phyloP scores from a whole-genome alignment of 2,113 vertebrate genomes.

The Ibidorhyncha struthersii region DNA sequence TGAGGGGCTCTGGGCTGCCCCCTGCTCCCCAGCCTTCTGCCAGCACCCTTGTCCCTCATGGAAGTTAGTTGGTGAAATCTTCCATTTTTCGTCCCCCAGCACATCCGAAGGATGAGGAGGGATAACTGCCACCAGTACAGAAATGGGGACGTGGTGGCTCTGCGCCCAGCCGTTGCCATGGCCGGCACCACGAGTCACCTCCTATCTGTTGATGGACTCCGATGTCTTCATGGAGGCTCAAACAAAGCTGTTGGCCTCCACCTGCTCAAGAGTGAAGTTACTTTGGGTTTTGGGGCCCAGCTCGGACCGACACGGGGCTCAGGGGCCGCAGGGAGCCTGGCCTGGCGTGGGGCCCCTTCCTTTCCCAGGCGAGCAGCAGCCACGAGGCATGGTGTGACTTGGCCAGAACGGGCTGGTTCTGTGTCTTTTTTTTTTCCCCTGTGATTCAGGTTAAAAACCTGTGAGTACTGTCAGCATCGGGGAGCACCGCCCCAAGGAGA shows the following conservation, averaged over 20 bases:
- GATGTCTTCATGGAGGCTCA: fast-evolving
- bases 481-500: background rate
- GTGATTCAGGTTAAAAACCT: background rate
- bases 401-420: background rate
- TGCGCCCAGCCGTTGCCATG: fast-evolving
- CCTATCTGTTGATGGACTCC: fast-evolving
- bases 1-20: background rate
- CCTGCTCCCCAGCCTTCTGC: background rate
- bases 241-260: background rate
- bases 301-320: fast-evolving
- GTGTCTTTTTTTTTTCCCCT: background rate
- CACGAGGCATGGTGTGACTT: background rate
- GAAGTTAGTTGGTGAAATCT: background rate
- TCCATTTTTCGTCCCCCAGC: background rate
- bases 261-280: background rate
- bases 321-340: fast-evolving
- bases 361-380: background rate
- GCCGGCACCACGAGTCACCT: background rate
- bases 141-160: fast-evolving
- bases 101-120: fast-evolving
- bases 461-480: background rate
- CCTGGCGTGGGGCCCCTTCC: fast-evolving
- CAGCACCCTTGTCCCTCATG: background rate
- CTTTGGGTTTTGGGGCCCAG: background rate
- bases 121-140: fast-evolving